phyloP scores from a whole-genome alignment of 2,113 vertebrate species.

The Sinocyclocheilus anshuiensis region DNA sequence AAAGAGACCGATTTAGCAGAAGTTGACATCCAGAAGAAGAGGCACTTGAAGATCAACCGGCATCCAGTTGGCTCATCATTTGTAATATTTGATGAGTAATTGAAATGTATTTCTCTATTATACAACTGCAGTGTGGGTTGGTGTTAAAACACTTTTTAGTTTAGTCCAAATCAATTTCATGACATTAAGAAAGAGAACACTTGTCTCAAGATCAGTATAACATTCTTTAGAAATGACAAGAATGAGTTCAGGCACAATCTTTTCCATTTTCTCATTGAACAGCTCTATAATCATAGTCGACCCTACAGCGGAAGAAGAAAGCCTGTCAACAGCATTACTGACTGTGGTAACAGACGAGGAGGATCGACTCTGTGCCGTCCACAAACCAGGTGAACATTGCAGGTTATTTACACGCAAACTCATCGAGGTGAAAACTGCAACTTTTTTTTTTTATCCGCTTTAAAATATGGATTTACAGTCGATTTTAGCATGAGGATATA shows the following conservation, averaged over 20 bases:
- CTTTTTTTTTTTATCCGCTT: no score
- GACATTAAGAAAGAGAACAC: no score
- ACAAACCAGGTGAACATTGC: conserved; percentile 87
- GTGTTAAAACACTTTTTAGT: no score
- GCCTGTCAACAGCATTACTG: conserved; percentile 81
- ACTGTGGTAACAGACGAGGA: conserved; percentile 90
- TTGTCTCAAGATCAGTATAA: background rate
- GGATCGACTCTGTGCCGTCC: conserved; percentile 82
- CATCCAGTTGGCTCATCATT: conserved; percentile 88
- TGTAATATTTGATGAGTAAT: conserved; percentile 93
- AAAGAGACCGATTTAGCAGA: conserved; percentile 85
- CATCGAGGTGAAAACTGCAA: background rate
- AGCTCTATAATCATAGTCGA: conserved; percentile 89
- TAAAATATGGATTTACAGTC: no score
- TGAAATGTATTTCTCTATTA: background rate
- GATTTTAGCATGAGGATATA: background rate
- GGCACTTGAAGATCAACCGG: conserved; percentile 79
- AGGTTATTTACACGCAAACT: background rate
- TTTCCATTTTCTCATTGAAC: conserved; percentile 33
- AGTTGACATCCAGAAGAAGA: conserved; percentile 83
- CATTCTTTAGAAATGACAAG: background rate
- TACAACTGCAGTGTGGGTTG: background rate
- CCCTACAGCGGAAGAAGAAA: conserved; percentile 93
- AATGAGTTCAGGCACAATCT: no score
- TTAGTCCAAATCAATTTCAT: no score